These are phyloP conservation scores for Enteromius afrohamiltoni DNA, from an alignment of 2,797 vertebrate genomes.

Conservation along the genomic window DNA sequence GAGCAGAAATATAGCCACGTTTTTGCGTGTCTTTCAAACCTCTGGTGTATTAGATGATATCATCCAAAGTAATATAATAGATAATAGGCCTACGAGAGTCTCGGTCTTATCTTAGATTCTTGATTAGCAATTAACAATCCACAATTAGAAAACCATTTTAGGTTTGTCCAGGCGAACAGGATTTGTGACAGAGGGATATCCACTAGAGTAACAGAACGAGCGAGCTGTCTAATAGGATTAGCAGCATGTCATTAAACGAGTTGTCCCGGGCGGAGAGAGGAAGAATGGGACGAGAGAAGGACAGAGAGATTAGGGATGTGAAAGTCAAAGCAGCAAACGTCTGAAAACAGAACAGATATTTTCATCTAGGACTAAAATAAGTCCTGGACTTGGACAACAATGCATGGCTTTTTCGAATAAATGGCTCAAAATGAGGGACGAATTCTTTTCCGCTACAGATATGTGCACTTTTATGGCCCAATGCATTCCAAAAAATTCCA, in stretches of 20 bases:
- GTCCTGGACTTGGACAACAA: not conserved
- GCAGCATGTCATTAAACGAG: conserved; percentile 53
- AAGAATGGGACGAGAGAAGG: conserved; percentile 45
- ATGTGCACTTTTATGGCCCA: not conserved
- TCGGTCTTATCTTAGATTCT: conserved; percentile 54
- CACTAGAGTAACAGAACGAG: conserved; percentile 49
- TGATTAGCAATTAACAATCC: conserved; percentile 72
- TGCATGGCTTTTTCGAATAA: not conserved
- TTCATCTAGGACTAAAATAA: conserved; percentile 36
- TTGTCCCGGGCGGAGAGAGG: conserved; percentile 43
- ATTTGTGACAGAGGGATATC: conserved; percentile 45
- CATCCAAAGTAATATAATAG: conserved; percentile 47
- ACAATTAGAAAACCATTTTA: conserved; percentile 69
- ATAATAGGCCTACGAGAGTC: conserved; percentile 43
- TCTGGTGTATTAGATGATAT: conserved; percentile 41
- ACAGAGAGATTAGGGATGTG: conserved; percentile 42
- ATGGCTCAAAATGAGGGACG: not conserved
- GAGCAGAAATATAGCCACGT: not conserved
- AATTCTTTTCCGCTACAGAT: not conserved
- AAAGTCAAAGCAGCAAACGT: conserved; percentile 33
- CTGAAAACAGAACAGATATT: conserved; percentile 34
- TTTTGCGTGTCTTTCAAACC: conserved; percentile 10
- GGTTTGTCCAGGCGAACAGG: conserved; percentile 49
- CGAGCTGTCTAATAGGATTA: conserved; percentile 57
- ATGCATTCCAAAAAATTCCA: not conserved